Evolutionary conservation across 2,888 invertebrate genomes (phyloP).

Genomic region (Scrobipalpa atriplicella): DNA sequence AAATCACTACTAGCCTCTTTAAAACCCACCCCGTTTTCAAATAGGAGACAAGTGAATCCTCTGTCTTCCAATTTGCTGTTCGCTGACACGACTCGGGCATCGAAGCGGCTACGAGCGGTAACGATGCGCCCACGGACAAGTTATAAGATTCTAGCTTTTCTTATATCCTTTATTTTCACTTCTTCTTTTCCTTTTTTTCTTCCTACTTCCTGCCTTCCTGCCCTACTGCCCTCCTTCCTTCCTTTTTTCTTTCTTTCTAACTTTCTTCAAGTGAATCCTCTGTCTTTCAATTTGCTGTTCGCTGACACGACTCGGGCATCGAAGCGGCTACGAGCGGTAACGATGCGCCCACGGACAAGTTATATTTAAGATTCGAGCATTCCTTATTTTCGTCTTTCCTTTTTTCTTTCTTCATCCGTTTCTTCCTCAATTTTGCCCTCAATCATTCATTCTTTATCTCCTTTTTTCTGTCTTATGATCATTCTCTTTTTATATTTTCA

Average conservation of each 20-base stretch:
- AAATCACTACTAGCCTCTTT: no score
- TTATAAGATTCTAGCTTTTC: not conserved
- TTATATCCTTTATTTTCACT: no score
- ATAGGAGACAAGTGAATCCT: not conserved
- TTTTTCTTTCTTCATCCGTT: no score
- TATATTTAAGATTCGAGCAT: not conserved
- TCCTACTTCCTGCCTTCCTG: no score
- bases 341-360: not conserved
- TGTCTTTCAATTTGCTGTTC: slow-evolving; percentile 9
- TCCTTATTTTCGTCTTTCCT: no score
- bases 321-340: not conserved
- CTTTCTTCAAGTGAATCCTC: not conserved
- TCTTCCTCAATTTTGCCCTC: no score
- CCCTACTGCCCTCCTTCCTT: no score
- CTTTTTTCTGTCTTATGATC: no score
- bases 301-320: slow-evolving; percentile 7
- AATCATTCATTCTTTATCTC: no score
- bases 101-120: not conserved
- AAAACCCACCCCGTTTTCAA: not conserved
- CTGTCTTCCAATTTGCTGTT: slow-evolving; percentile 7
- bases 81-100: slow-evolving; percentile 6
- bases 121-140: not conserved
- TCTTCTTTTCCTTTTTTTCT: no score
- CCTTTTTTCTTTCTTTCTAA: no score
- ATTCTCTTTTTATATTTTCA: no score